phyloP scores from a whole-genome alignment of 2,113 vertebrate genomes.

The Steatornis caripensis region DNA sequence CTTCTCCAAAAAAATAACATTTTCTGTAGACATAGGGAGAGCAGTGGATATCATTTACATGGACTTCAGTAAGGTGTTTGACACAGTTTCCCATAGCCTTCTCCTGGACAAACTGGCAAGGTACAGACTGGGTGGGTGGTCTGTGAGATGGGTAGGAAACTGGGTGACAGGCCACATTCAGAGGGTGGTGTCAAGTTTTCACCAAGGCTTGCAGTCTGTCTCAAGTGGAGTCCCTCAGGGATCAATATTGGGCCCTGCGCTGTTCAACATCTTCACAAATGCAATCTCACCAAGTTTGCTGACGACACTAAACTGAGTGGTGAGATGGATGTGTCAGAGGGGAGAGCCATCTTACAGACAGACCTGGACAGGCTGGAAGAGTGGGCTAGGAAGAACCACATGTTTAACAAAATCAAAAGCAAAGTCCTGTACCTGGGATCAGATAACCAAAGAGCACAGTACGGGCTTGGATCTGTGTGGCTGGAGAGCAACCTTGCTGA shows the following conservation, averaged over 20 bases:
- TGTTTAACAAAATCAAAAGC: neutral
- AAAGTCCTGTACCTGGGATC: neutral
- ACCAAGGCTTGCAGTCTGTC: neutral
- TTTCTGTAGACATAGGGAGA: neutral
- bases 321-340: neutral
- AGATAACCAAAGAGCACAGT: neutral
- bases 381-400: neutral
- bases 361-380: neutral
- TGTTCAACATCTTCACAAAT: neutral
- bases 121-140: neutral
- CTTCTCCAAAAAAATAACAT: neutral
- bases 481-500: neutral
- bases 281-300: neutral
- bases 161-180: neutral
- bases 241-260: accelerated
- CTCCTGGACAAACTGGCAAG: neutral
- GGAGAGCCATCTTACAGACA: neutral
- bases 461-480: neutral
- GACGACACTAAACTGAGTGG: neutral
- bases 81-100: neutral
- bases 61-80: neutral
- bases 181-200: neutral
- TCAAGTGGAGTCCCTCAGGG: neutral
- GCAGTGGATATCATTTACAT: neutral
- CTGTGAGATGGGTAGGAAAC: neutral